phyloP scores from a whole-genome alignment of 2,113 vertebrate species.

The Aplodontia rufa region DNA sequence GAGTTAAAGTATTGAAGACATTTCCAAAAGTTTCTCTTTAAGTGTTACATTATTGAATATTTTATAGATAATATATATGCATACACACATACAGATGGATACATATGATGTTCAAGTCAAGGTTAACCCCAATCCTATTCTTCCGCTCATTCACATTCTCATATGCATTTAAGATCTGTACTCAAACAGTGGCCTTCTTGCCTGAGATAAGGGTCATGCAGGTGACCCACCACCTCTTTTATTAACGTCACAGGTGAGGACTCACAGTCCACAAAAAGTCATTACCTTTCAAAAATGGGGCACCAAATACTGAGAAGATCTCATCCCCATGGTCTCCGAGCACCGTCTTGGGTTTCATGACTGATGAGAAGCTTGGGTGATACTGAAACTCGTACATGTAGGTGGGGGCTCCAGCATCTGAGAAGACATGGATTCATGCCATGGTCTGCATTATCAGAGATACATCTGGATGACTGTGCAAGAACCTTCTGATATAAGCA shows the following conservation, averaged over 20 bases:
- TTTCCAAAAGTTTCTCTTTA: background rate
- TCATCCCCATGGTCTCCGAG: conserved; percentile 84
- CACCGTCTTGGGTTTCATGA: conserved; percentile 76
- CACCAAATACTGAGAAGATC: conserved; percentile 79
- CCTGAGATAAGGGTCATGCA: background rate
- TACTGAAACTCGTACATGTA: conserved; percentile 85
- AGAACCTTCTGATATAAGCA: background rate
- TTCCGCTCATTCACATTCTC: background rate
- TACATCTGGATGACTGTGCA: no score
- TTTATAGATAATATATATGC: no score
- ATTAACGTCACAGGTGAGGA: background rate
- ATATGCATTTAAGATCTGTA: background rate
- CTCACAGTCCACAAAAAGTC: background rate
- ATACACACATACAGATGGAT: no score
- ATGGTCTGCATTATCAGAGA: background rate
- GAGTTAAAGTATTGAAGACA: background rate
- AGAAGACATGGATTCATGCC: background rate
- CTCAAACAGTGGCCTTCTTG: rapidly evolving
- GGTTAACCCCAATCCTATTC: background rate
- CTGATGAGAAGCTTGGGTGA: conserved; percentile 35
- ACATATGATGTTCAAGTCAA: background rate
- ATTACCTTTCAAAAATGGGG: conserved; percentile 82
- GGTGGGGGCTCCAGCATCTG: conserved; percentile 82
- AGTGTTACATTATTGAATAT: background rate
- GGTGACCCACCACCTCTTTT: background rate